phyloP scores from a whole-genome alignment of 1,140 invertebrate genomes.

The Cydia splendana region DNA sequence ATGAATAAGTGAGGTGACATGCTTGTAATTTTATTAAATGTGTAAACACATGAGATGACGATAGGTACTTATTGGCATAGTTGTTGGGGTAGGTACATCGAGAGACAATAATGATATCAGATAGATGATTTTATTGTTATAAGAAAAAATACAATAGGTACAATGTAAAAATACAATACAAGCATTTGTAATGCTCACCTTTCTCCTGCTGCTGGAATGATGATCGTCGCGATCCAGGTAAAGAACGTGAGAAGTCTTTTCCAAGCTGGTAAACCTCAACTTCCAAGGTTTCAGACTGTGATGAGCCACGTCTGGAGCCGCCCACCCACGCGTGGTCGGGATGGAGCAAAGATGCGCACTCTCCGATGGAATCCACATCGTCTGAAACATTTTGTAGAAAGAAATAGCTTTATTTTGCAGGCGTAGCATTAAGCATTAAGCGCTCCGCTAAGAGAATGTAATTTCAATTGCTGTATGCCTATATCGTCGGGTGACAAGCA shows the following conservation, averaged over 20 bases:
- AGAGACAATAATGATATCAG: background rate
- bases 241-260: constrained; percentile 91
- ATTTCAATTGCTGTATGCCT: background rate
- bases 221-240: constrained; percentile 90
- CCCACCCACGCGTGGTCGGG: constrained; percentile 90
- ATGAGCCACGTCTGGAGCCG: constrained; percentile 89
- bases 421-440: background rate
- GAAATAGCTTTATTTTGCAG: background rate
- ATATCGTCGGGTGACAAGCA: too few species aligned
- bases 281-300: constrained; percentile 91
- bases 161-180: too few species aligned
- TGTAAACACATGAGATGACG: background rate
- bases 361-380: constrained; percentile 86
- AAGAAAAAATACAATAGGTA: too few species aligned
- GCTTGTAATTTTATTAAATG: too few species aligned
- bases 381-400: constrained; percentile 62
- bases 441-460: background rate
- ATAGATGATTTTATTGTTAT: background rate
- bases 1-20: background rate
- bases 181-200: constrained; percentile 48
- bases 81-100: constrained; percentile 4
- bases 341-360: constrained; percentile 87
- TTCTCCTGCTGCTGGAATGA: constrained; percentile 86
- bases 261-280: constrained; percentile 91
- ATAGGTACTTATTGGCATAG: background rate